Percentiles rank a stretch among this genome's conserved stretches.
phyloP scores from a whole-genome alignment of 2,797 vertebrate genomes.

The Pipistrellus nathusii region DNA sequence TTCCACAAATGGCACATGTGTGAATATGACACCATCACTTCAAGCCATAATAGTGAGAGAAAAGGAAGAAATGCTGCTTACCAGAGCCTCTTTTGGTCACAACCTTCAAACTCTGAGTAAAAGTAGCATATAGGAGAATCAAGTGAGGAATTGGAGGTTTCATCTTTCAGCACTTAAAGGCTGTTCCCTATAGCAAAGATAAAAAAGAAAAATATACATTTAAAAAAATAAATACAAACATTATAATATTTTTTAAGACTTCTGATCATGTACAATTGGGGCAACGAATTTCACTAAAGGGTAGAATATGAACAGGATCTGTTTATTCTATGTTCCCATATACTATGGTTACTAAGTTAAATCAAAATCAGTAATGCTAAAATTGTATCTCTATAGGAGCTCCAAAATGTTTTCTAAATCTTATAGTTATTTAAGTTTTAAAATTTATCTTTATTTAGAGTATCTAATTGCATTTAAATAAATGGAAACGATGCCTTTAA shows the following conservation, averaged over 20 bases:
- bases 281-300: constrained; percentile 17
- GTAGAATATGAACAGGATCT: background rate
- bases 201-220: constrained; percentile 60
- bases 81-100: constrained; percentile 98
- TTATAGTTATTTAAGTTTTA: constrained; percentile 17
- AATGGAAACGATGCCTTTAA: background rate
- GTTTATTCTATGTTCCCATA: background rate
- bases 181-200: constrained; percentile 84
- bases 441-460: background rate
- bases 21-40: background rate
- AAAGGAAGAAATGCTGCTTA: constrained; percentile 86
- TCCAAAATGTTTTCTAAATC: constrained; percentile 24
- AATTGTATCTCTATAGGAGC: background rate
- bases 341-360: background rate
- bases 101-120: constrained; percentile 96
- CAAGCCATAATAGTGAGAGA: background rate
- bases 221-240: background rate
- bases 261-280: background rate
- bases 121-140: constrained; percentile 94
- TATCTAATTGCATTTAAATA: background rate
- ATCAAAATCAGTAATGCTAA: background rate
- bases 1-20: background rate
- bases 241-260: constrained; percentile 9
- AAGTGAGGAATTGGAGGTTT: constrained; percentile 95
- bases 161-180: constrained; percentile 93